phyloP scores from a whole-genome alignment of 2,797 vertebrate species.

The Rhynchonycteris naso region DNA sequence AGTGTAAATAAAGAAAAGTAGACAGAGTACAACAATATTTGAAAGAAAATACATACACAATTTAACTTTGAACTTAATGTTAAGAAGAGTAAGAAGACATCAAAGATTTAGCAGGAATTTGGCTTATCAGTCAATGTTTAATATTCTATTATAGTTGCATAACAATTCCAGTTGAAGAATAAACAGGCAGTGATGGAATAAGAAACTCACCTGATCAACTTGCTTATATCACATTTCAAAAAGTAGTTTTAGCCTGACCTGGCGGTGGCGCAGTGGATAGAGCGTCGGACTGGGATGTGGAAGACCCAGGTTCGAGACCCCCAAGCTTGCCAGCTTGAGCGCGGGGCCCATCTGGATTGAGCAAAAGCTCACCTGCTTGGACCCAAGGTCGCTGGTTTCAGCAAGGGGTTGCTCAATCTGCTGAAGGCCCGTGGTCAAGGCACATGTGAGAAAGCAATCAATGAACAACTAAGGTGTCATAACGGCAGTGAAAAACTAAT shows the following conservation, averaged over 20 bases:
- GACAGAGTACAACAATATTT: neutral
- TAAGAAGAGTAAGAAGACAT: neutral
- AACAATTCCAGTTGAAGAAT: neutral
- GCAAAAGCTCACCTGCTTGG: too few relatives aligned
- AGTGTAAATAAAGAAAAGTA: neutral
- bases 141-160: neutral
- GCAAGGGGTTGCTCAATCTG: too few relatives aligned
- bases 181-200: neutral
- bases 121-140: neutral
- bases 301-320: too few relatives aligned
- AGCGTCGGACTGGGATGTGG: too few relatives aligned
- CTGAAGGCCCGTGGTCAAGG: too few relatives aligned
- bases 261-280: too few relatives aligned
- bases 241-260: neutral
- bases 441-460: too few relatives aligned
- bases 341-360: too few relatives aligned
- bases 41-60: neutral
- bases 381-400: too few relatives aligned
- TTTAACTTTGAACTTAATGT: neutral
- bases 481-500: too few relatives aligned
- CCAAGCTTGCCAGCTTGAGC: too few relatives aligned
- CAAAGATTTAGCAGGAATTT: neutral
- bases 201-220: neutral
- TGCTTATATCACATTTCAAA: neutral
- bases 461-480: too few relatives aligned